Base-by-base conservation (phyloP, 2,797 vertebrate genomes). In the Poecilia velifera region DNA sequence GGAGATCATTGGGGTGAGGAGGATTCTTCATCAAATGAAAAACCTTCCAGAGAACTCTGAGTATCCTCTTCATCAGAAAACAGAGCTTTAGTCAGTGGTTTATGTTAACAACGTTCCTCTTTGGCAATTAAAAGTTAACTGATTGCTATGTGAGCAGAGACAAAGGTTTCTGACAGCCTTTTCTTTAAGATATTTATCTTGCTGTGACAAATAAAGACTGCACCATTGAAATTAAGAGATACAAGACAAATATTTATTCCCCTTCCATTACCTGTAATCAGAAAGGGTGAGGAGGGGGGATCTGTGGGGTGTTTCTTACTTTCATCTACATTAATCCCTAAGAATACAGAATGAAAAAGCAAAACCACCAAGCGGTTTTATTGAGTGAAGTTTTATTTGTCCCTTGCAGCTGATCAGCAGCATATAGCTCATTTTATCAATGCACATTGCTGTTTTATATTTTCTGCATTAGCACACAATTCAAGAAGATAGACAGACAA, bases 381-480 rank as follows among this genome's bases (percentile, higher is more conserved):
- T 12, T 41, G 36, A 68, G 36, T 66, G 62, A 66, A 39, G 62
- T 3, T 36, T 36, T 55, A n/a, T n/a, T n/a, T n/a, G 53, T n/a
- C 53, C 9, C 53, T n/a, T n/a, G 25, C 53, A 55, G 3, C 9
- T 55, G 53, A 55, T n/a, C 22, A 55, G 53, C 25, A 55, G 53
- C 9, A 55, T n/a, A 55, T n/a, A 55, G 53, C 25, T 12, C 25
- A 10, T 72, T 72, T 72, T 31, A 28, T 31, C 14, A 47, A 72
- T 47, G 41, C 13, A 28, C 68, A 13, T 71, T 45, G 70, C 71
- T 68, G 1, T 41, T 66, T 66, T 34, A 41, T 68, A 20, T 68
- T 41, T 39, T n/a, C 41, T 77, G 84, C 49, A 86, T 82, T 76
- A 78, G n/a, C 14, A 49, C 55, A 66, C 73, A 73, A 49, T 70